Base-by-base conservation (phyloP, 2,888 invertebrate genomes). In the Oeneis ivallda region DNA sequence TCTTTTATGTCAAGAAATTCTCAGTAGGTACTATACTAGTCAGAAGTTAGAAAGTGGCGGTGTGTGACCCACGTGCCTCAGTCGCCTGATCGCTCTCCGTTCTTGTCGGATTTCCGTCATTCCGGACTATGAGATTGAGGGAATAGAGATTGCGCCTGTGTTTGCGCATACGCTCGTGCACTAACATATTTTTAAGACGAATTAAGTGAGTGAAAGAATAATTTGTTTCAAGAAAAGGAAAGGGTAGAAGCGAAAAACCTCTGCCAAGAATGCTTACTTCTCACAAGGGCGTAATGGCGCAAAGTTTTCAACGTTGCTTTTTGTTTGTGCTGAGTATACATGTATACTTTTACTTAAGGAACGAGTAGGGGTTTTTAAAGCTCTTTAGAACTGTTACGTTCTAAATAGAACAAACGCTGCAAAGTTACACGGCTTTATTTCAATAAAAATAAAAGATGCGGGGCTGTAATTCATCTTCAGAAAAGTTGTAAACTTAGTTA, bases 241-340 rank as follows among this genome's bases (percentile, higher is more conserved):
- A 19, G 26, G 26, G 11, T 49, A 2, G 8, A 34, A 9, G 34
- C 39, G 19, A 9, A 58, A 9, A 32, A 26, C 32, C 47, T 10
- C 26, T 58, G 43, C 45, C 10, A 47, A 26, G 26, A 58, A 32
- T 34, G 32, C 45, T 11, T 34, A 7, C 34, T 57, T 19, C 57
- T 58, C n/a, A 45, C 10, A 45, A 58, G 41, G 9, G 15, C 15
- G 32, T 58, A 58, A 58, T 58, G 15, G 45, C 58, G 45, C 26
- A 45, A 47, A 58, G 32, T 58, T 45, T 58, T 58, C 45, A 45
- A n/a, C 45, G 53, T 26, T 15, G 13, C 45, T 47, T 58, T 45
- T 58, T 47, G 45, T 26, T 34, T 43, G 37, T 34, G 32, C 34
- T 26, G 26, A 26, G 26, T 26, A 26, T 26, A 26, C 26, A 26